Evolutionary conservation across 2,888 invertebrate species (phyloP), one percentile per base, ranked within the genome.

Genomic region (Chesias legatella): DNA sequence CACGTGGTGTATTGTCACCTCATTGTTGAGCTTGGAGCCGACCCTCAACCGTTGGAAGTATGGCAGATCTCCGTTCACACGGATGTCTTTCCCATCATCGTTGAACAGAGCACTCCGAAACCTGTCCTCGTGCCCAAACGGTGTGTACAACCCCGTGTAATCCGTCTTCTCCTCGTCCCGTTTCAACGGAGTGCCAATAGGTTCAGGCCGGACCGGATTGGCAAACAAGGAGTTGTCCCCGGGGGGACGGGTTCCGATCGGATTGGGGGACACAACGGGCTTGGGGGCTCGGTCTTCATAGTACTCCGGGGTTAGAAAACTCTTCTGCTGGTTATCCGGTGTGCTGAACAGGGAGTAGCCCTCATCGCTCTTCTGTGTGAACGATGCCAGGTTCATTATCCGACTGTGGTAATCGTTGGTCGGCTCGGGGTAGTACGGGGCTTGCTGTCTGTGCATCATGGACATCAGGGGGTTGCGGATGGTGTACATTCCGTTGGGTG

Each of bases 401-500:
- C 82, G 27, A 6, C 67, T 74, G n/a, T 80, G 80, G 1, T 78
- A 72, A 0, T 85, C 84, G 0, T 79, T 75, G 22, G 79, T 73
- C 0, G 74, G 48, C 0, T 73, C 73, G 0, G 61, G 29, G 0
- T 67, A 55, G 17, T 68, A 78, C 2, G 13, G 13, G 3, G 13
- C 13, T 17, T 17, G 13, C 13, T 17, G 13, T 5, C 13, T 17
- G 27, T 89, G 86, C 79, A 85, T 83, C 74, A 88, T 81, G 0
- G 86, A 90, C 73, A 93, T 86, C 0, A 92, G 68, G 0, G 95
- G 95, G 74, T 94, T 95, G 7, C 95, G 84, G 33, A 95, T 95
- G 0, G 95, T 95, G 44, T 94, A 95, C 94, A 95, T 95, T 6
- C 94, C 94, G 51, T 88, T 88, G 0, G 88, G 84, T 0, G 88